Base-by-base conservation (phyloP, 2,888 invertebrate species). In the Abrostola tripartita region DNA sequence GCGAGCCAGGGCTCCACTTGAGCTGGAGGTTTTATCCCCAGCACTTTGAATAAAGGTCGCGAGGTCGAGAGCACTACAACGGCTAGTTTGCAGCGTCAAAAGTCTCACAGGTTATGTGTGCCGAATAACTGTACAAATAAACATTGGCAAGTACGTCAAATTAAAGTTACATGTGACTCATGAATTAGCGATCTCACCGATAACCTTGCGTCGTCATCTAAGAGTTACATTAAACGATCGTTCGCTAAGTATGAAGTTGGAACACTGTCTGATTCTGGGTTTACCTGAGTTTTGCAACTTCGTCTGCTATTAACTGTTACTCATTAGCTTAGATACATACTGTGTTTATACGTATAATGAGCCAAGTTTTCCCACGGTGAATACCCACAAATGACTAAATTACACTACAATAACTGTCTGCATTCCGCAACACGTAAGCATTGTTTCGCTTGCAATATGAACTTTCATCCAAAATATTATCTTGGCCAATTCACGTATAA, bases 11-110 rank as follows among this genome's bases (percentile, higher is more conserved):
- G 90, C 67, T 87, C 90, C 76, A 65, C 60, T 42, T 64, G 74
- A 59, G 66, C 73, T 89, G 91, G 92, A 71, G 80, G 78, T 75
- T 82, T 82, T 81, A 87, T 85, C 85, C 85, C 77, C 80, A 83
- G 85, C 83, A 86, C 82, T 89, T 89, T 89, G 90, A 91, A 92
- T 91, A 92, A 91, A 93, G 93, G 93, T 93, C 91, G 91, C 68
- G 87, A 80, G 93, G 93, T 93, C 93, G 90, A 84, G 87, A 89
- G 86, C 88, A 88, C 81, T 84, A 84, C 88, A 83, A 84, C 87
- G 87, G 89, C 88, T 88, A 90, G 90, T 87, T 87, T 85, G 86
- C 88, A 85, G 85, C 88, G 88, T 88, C 89, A 87, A 88, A 82
- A 85, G 83, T 81, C 79, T 81, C 76, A 84, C 76, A 84, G 87